Base-by-base conservation (phyloP, 1,140 invertebrate species). In the Drosophila cardini region DNA sequence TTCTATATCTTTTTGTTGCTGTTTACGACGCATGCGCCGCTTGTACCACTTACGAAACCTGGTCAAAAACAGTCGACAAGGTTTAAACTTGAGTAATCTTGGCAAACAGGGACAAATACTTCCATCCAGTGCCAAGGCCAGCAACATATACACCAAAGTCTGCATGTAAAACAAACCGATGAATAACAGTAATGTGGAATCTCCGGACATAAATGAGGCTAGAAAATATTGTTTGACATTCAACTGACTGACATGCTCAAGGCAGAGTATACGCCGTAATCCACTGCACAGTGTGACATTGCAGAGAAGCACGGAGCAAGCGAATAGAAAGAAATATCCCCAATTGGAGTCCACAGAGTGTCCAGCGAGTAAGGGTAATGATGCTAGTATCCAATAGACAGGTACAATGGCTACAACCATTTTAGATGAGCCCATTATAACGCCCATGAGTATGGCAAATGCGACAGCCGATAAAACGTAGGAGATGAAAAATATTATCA, bases 251-350 rank as follows among this genome's bases (percentile, higher is more conserved):
- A 42, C 7, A 18, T 62, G 16, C 15, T 83, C 79, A 1, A 76
- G 16, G 26, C 52, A 18, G 5, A 84, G n/a, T 2, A 84, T 32
- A 7, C 60, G 42, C 6, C 42, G 45, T 0, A 84, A 7, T 0
- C 83, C 82, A 1, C 55, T 63, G 15, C 67, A 55, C 0, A 86
- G 10, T 0, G 83, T 52, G 30, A 86, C 78, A 72, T 86, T 86
- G 38, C 78, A 78, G 0, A 86, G 4, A 0, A 84, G 0, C 0
- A 72, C 5, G 0, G 71, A 48, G 4, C 46, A 34, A 0, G 56
- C 0, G 1, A 38, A 4, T 10, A 73, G 32, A 0, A 77, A 1
- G 0, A 8, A 0, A 26, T 48, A 1, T 0, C 69, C 42, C 11
- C 11, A 0, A 0, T 30, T 2, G 0, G 45, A 38, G 0, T 53